Evolutionary conservation across 2,113 vertebrate genomes (phyloP), one percentile per base, ranked within the genome.

Genomic region (Pyrgilauda ruficollis): DNA sequence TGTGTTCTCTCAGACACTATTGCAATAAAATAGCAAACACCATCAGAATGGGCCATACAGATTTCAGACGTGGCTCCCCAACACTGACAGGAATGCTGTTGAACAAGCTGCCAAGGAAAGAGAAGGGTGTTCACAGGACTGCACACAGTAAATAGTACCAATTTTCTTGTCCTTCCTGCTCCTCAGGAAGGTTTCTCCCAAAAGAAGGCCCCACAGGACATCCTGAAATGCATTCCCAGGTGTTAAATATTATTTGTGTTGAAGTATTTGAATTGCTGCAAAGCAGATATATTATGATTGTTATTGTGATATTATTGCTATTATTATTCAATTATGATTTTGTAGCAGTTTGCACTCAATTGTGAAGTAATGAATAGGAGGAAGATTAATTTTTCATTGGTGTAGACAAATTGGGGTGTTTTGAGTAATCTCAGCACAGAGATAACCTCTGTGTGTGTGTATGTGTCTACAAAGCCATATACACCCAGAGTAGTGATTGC

Each of bases 361-460:
- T 84, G 5, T 55, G 13, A 39, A 55, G 47, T 46, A 72, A 35
- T 64, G 52, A 59, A 63, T 68, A 80, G 24, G 8, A 64, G 4
- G 5, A 12, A 72, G 67, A 46, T 37, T 49, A 1, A 6, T 41
- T 80, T 76, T 72, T 79, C 10, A 24, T 59, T 63, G 8, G 2
- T 76, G 26, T 46, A 44, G n/a, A 35, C 9, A 70, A 78, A 58
- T 2, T 11, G 3, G 11, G 11, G 4, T 58, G 28, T 22, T 88
- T 78, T 47, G 62, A 47, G 17, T 33, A 67, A 59, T n/a, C 35
- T 63, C 50, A 62, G 10, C 15, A 46, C 8, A 50, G 33, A 62
- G 8, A 56, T 31, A 68, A 58, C 4, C 2, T 67, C 62, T 64
- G 1, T 26, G 1, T 28, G 1, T 24, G 12, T 0, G 0, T 19